Evolutionary conservation across 2,888 invertebrate species (phyloP), one percentile per base, ranked within the genome.

Genomic region (Habroteleia sp.): DNA sequence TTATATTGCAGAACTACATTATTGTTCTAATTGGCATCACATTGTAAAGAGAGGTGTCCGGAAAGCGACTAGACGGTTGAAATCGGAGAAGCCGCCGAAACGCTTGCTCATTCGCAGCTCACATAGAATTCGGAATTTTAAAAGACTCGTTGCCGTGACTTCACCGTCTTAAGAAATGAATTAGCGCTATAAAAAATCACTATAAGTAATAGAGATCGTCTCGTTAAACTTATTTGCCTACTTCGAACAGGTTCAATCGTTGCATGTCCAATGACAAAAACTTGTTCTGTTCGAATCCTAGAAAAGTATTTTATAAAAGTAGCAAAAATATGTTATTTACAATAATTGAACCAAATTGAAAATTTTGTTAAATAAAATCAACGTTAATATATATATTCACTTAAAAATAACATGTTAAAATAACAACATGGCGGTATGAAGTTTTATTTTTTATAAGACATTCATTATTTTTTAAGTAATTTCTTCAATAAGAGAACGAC

Each of bases 41-140:
- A 69, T 60, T 63, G 68, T 39, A 52, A 65, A 29, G 37, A 42
- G 77, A 84, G 81, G 82, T 82, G 84, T 82, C 80, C 82, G 82
- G 83, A 84, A 87, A 86, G 85, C 86, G 86, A 85, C 82, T 85
- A 86, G 87, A 87, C 84, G 85, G 82, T 87, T 88, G 88, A 86
- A 88, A 88, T 80, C 83, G 82, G 87, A 88, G 88, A 87, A 84
- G 86, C 85, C 83, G 84, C 83, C 83, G 81, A 83, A 81, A 81
- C 85, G 84, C 83, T 85, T 85, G 85, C 83, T 81, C 84, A 82
- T 82, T 85, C 82, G 82, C 83, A 81, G 82, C 80, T 82, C 77
- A 72, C 79, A 81, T 82, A 83, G 82, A 84, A 85, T 85, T 81
- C 81, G 60, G 77, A 77, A 81, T 82, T 83, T 83, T 80, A 84